A percentile compares a stretch with the other conserved stretches of the same genome.
Conservation (phyloP, 2,797 vertebrate species). For the Malurus splendens region DNA sequence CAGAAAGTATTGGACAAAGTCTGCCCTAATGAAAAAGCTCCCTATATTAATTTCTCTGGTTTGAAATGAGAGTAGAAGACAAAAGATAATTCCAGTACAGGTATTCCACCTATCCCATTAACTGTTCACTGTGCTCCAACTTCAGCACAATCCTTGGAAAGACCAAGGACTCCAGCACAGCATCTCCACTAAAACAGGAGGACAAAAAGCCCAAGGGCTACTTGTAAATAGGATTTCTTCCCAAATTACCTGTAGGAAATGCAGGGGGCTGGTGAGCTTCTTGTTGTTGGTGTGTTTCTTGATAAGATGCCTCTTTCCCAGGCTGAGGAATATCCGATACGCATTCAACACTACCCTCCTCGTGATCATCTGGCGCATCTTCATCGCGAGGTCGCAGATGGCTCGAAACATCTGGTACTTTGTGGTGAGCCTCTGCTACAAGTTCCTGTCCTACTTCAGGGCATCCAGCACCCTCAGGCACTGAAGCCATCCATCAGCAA, state of each 20-base stretch:
- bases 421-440: slow-evolving; percentile 93
- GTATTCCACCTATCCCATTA: not conserved
- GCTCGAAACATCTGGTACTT: slow-evolving; percentile 95
- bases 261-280: not conserved
- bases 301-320: slow-evolving; percentile 46
- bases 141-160: not conserved
- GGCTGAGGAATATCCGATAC: slow-evolving; percentile 91
- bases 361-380: slow-evolving; percentile 91
- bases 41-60: not conserved
- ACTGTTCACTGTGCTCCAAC: not conserved
- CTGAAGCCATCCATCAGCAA: slow-evolving; percentile 48
- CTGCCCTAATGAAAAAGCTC: not conserved
- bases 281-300: not conserved
- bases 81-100: not conserved
- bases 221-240: not conserved
- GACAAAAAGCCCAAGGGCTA: not conserved
- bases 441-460: slow-evolving; percentile 92
- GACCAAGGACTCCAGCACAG: not conserved
- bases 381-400: slow-evolving; percentile 92
- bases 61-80: not conserved
- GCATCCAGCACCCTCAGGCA: slow-evolving; percentile 83
- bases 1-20: not conserved
- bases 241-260: not conserved
- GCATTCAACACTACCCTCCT: slow-evolving; percentile 88
- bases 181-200: not conserved